Conservation (phyloP, 2,113 vertebrate genomes). For the Mesocricetus auratus region DNA sequence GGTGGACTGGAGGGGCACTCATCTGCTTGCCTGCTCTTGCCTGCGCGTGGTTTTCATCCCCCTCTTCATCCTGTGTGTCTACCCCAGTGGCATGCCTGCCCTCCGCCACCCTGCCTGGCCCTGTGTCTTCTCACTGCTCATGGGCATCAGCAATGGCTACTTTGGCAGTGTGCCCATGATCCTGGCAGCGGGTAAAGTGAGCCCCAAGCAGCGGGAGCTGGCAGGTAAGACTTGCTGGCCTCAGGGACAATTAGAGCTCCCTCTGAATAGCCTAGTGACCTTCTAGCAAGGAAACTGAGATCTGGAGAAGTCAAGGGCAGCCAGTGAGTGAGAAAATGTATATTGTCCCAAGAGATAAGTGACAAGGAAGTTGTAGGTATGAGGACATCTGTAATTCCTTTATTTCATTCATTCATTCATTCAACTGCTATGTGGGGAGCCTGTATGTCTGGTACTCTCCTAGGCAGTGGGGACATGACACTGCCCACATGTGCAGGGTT, state of each 20-base stretch:
- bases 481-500: neutral
- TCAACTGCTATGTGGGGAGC: neutral
- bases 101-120: conserved; percentile 98
- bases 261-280: neutral
- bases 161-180: conserved; percentile 99
- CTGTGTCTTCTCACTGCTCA: conserved; percentile 97
- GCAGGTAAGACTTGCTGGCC: conserved; percentile 88
- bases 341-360: no score
- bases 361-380: neutral
- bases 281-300: neutral
- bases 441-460: neutral
- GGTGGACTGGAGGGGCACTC: conserved; percentile 94
- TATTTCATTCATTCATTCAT: rapidly evolving
- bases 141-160: conserved; percentile 98
- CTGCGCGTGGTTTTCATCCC: conserved; percentile 97
- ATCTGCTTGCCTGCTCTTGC: conserved; percentile 95
- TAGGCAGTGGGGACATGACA: neutral
- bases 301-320: neutral
- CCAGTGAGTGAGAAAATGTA: rapidly evolving
- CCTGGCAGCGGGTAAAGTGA: conserved; percentile 95
- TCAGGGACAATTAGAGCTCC: no score
- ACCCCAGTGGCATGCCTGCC: conserved; percentile 90
- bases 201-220: conserved; percentile 95
- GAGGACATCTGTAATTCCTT: rapidly evolving
- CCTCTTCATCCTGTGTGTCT: conserved; percentile 97